phyloP scores from a whole-genome alignment of 2,888 invertebrate genomes.

The Orchestes rusci region DNA sequence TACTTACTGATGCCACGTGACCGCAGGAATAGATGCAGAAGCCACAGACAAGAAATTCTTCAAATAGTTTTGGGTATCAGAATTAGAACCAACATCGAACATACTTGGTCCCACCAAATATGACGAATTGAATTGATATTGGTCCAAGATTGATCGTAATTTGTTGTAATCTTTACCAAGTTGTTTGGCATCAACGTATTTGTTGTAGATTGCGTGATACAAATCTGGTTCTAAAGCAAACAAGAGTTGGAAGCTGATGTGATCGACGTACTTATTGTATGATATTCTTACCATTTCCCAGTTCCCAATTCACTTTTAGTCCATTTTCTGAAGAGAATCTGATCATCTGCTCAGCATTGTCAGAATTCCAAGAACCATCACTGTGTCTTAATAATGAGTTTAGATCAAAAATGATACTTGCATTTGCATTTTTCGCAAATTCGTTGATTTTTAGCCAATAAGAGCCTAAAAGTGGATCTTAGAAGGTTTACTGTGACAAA shows the following conservation, averaged over 20 bases:
- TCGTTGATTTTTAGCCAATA: slow-evolving; percentile 58
- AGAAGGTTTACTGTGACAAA: no score
- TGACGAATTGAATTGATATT: slow-evolving; percentile 48
- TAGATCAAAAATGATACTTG: slow-evolving; percentile 61
- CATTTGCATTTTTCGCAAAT: slow-evolving; percentile 51
- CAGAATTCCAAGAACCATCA: slow-evolving; percentile 55
- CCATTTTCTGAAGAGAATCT: slow-evolving; percentile 52
- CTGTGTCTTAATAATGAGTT: slow-evolving; percentile 56
- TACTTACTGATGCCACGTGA: slow-evolving; percentile 65
- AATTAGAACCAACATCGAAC: slow-evolving; percentile 57
- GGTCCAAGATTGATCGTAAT: slow-evolving; percentile 49
- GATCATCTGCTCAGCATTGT: slow-evolving; percentile 59
- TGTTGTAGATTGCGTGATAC: slow-evolving; percentile 56
- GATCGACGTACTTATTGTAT: background rate
- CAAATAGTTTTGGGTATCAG: slow-evolving; percentile 50
- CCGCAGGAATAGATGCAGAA: slow-evolving; percentile 48
- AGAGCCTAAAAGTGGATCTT: slow-evolving; percentile 41
- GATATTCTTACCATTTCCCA: slow-evolving; percentile 53
- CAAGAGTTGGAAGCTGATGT: background rate
- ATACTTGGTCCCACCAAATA: slow-evolving; percentile 64
- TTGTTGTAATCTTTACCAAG: slow-evolving; percentile 56
- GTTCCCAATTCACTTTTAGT: slow-evolving; percentile 56
- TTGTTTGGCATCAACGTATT: slow-evolving; percentile 49
- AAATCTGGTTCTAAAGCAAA: slow-evolving; percentile 57
- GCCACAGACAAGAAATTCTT: slow-evolving; percentile 49